Base-by-base conservation (phyloP, 2,113 vertebrate species). In the Pelecanus crispus region DNA sequence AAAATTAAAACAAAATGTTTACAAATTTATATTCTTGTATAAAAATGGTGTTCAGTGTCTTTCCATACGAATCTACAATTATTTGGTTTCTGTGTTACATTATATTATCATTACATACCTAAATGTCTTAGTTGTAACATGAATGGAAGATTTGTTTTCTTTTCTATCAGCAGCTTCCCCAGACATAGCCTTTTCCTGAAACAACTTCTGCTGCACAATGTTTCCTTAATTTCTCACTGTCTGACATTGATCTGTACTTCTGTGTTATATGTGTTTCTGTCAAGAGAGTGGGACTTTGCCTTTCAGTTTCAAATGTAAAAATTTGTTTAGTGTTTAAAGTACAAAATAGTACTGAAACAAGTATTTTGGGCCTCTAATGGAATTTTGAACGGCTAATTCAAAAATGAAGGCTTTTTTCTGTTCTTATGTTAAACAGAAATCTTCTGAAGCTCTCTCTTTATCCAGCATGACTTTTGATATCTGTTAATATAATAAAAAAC, bases 331-430 rank as follows among this genome's bases (percentile, higher is more conserved):
- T 24, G 2, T n/a, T 91, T 68, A 11, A 77, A 68, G 6, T n/a
- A 59, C 7, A 61, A 86, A 86, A 50, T 12, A 94, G 75, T 65
- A 85, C 59, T 20, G 13, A 59, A 44, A 52, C 8, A 4, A 82
- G 49, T 59, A 38, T 56, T 56, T 81, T 34, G 29, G 5, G 1
- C 10, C 20, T 71, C n/a, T 81, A 59, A 72, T 81, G 47, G 70
- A 78, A 86, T 92, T 90, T 94, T 87, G 75, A 88, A 68, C 56
- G 45, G 68, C 70, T 91, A 95, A 94, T n/a, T 79, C n/a, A 90
- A 81, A 94, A 96, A 95, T 26, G 24, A 84, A 74, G 26, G n/a
- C 8, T 61, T 88, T 95, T 96, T 83, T 59, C 42, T 94, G 87
- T 47, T 95, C 47, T 75, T 63, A n/a, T 12, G 4, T 73, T 78